These are phyloP conservation scores for Gobio gobio DNA, from an alignment of 2,113 vertebrate species.

Conservation along the genomic window DNA sequence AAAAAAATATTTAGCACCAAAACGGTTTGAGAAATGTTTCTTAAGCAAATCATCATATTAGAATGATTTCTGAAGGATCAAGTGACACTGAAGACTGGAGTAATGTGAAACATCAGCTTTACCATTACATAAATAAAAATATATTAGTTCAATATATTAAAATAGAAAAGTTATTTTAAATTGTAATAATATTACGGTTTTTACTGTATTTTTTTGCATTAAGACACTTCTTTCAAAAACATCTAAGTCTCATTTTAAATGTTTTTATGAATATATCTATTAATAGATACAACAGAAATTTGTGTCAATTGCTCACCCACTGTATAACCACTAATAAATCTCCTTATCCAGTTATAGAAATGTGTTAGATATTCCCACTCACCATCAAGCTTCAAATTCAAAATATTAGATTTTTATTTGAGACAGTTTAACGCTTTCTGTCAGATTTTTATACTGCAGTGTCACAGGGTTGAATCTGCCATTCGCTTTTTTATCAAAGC, in stretches of 20 bases:
- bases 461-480: background rate
- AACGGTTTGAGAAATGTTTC: no score
- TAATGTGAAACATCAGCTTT: no score
- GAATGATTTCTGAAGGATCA: no score
- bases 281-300: background rate
- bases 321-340: background rate
- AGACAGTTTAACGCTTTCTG: background rate
- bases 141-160: background rate
- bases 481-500: constrained; percentile 20
- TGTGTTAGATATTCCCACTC: background rate
- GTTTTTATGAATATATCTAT: background rate
- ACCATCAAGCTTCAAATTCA: background rate
- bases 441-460: background rate
- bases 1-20: no score
- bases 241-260: background rate
- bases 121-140: background rate
- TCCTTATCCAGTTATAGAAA: background rate
- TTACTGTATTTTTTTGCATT: background rate
- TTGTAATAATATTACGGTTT: background rate
- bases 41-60: no score
- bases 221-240: background rate
- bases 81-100: no score
- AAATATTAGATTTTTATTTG: background rate
- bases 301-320: background rate
- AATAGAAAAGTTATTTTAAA: background rate